Percentiles rank a stretch among this genome's conserved stretches.
Evolutionary conservation across 2,888 invertebrate genomes (phyloP).

Genomic region (Pristionchus entomophagus): DNA sequence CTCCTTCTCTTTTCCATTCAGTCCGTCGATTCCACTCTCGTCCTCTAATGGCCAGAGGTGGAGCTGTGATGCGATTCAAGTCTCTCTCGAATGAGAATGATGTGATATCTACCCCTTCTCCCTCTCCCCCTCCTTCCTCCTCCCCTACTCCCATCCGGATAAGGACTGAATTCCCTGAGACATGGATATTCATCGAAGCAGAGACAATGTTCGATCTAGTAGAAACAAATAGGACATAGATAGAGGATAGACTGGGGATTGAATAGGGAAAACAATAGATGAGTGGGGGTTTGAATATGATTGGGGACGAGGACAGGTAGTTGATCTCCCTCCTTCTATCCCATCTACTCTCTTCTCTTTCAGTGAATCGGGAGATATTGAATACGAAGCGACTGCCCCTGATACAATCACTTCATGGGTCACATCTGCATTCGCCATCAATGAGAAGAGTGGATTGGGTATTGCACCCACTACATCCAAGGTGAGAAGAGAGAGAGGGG

Average conservation of each 20-base stretch:
- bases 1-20: neutral
- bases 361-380: slow-evolving; percentile 79
- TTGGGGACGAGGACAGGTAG: neutral
- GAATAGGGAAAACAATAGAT: neutral
- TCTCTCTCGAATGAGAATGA: neutral
- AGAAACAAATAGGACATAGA: neutral
- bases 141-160: neutral
- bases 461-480: slow-evolving; percentile 80
- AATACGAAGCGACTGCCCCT: slow-evolving; percentile 84
- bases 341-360: slow-evolving; percentile 46
- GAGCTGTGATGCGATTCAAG: neutral
- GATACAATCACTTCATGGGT: no score
- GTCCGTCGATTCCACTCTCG: slow-evolving; percentile 39
- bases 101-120: neutral
- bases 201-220: slow-evolving; percentile 6
- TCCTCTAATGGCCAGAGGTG: neutral
- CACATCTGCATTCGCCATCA: no score
- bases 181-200: slow-evolving; percentile 34
- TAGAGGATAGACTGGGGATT: neutral
- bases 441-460: slow-evolving; percentile 85
- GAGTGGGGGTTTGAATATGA: neutral
- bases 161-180: slow-evolving; percentile 31
- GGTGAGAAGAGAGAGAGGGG: slow-evolving; percentile 48
- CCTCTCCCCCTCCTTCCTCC: no score
- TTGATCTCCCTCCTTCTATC: neutral